Evolutionary conservation across 1,140 invertebrate species (phyloP).

Genomic region (Antheraea mylitta): DNA sequence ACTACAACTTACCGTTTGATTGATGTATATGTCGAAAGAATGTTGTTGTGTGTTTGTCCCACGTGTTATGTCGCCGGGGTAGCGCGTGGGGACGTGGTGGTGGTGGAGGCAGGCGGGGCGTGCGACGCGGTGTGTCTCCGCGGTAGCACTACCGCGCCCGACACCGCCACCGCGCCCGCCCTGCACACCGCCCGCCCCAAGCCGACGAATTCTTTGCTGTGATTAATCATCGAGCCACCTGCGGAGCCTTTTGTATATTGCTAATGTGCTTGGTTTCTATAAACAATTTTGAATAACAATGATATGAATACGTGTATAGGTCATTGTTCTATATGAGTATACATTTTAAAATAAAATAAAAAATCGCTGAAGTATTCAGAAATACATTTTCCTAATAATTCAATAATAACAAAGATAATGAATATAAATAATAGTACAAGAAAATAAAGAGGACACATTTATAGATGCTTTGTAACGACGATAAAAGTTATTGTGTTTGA

Average conservation of each 20-base stretch:
- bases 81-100: conserved; percentile 21
- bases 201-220: conserved; percentile 54
- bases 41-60: conserved; percentile 19
- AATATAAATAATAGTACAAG: too few relatives aligned
- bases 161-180: conserved; percentile 38
- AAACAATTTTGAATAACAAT: conserved; percentile 52
- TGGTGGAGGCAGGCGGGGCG: conserved; percentile 40
- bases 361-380: not conserved
- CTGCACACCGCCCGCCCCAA: conserved; percentile 47
- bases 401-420: too few relatives aligned
- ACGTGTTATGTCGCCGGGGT: conserved; percentile 23
- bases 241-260: conserved; percentile 68
- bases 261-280: conserved; percentile 56
- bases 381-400: not conserved
- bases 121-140: conserved; percentile 45
- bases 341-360: not conserved
- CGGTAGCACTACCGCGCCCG: conserved; percentile 63
- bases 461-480: too few relatives aligned
- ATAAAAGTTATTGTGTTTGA: too few relatives aligned
- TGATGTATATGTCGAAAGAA: not conserved
- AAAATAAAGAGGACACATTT: too few relatives aligned
- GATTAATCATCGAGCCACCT: conserved; percentile 73
- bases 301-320: conserved; percentile 14
- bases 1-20: conserved; percentile 31
- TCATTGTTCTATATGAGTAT: conserved; percentile 13